phyloP scores from a whole-genome alignment of 2,113 vertebrate genomes.

The Puntigrus tetrazona region DNA sequence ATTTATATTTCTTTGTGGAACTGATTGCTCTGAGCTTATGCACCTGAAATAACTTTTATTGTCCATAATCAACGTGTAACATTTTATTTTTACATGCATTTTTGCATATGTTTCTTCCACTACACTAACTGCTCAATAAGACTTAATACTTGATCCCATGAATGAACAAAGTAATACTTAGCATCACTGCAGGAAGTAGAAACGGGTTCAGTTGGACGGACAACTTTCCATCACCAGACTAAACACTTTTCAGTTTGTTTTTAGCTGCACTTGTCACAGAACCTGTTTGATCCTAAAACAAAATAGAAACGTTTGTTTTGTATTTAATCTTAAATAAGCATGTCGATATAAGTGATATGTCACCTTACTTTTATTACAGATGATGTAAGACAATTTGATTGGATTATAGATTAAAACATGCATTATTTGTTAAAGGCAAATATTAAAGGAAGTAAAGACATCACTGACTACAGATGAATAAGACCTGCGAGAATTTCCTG shows the following conservation, averaged over 20 bases:
- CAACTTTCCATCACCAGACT: background rate
- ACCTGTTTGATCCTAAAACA: background rate
- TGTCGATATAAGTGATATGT: background rate
- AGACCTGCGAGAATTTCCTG: slow-evolving; percentile 8
- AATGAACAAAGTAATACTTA: background rate
- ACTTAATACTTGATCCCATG: background rate
- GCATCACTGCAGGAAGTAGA: background rate
- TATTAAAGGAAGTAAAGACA: background rate
- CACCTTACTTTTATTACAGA: background rate
- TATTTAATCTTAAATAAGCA: background rate
- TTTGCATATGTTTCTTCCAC: no score
- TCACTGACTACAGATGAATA: background rate
- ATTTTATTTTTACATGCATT: no score
- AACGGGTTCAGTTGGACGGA: background rate
- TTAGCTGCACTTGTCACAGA: background rate
- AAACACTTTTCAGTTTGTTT: background rate
- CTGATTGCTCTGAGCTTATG: no score
- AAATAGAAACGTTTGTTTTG: slow-evolving; percentile 8
- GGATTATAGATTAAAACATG: background rate
- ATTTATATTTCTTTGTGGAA: no score
- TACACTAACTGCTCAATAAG: background rate
- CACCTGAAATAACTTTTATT: background rate
- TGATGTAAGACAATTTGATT: background rate
- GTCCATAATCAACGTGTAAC: background rate
- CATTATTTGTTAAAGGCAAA: background rate